Percentiles rank a stretch among this genome's conserved stretches.
phyloP scores from a whole-genome alignment of 2,888 invertebrate genomes.

The Noctua comes region DNA sequence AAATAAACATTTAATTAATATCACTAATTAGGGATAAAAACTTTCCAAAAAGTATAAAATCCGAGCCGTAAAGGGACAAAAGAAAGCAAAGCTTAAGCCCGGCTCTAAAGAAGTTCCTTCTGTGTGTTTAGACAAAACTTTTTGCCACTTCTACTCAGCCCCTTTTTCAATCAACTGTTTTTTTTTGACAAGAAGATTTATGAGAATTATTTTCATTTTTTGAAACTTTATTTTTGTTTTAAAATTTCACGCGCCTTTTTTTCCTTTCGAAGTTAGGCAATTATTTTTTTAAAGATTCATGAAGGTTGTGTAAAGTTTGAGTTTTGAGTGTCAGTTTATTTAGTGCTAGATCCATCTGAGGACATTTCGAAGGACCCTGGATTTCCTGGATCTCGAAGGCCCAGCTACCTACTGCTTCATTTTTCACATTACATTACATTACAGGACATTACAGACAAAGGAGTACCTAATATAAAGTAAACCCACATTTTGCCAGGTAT shows the following conservation, averaged over 20 bases:
- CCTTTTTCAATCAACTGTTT: constrained; percentile 48
- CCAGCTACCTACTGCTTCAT: too few relatives aligned
- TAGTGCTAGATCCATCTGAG: too few relatives aligned
- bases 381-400: not conserved
- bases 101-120: constrained; percentile 56
- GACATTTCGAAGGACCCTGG: too few relatives aligned
- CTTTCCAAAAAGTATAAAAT: constrained; percentile 30
- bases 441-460: too few relatives aligned
- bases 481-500: too few relatives aligned
- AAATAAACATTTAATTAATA: not conserved
- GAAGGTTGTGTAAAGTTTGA: not conserved
- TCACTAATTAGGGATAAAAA: constrained; percentile 16
- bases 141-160: constrained; percentile 53
- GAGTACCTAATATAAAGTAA: too few relatives aligned
- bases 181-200: constrained; percentile 61
- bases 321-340: constrained; percentile 6
- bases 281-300: constrained; percentile 39
- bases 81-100: constrained; percentile 26
- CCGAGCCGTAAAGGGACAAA: constrained; percentile 35
- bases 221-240: constrained; percentile 45
- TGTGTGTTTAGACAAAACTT: constrained; percentile 67
- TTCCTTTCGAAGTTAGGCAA: constrained; percentile 21
- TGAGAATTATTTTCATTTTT: constrained; percentile 46
- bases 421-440: too few relatives aligned
- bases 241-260: not conserved